A percentile compares a stretch with the other conserved stretches of the same genome.
phyloP scores from a whole-genome alignment of 2,888 invertebrate genomes.

The Dermolepida albohirtum region DNA sequence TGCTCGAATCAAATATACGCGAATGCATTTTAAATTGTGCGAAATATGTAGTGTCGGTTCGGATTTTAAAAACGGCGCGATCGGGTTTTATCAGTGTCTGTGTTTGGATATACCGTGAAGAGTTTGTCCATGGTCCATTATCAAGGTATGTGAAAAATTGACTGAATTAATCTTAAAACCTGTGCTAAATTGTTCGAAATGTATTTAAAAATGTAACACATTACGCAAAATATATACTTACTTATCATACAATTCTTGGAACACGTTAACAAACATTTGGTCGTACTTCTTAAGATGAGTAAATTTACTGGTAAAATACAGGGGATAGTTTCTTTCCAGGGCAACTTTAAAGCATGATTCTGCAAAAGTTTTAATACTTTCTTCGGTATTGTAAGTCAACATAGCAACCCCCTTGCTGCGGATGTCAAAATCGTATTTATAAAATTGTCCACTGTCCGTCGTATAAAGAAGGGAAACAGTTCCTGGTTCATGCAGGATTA shows the following conservation, averaged over 20 bases:
- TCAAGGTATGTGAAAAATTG: no score
- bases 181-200: no score
- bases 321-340: constrained; percentile 82
- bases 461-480: constrained; percentile 74
- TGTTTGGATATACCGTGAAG: no score
- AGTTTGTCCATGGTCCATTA: no score
- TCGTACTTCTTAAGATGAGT: constrained; percentile 88
- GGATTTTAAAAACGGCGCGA: no score
- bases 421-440: constrained; percentile 73
- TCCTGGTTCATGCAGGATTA: constrained; percentile 75
- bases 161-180: no score
- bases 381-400: constrained; percentile 89
- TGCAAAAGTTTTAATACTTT: constrained; percentile 83
- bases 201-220: no score
- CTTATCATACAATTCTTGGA: constrained; percentile 84
- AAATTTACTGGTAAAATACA: constrained; percentile 88
- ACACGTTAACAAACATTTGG: constrained; percentile 88
- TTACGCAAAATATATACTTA: no score
- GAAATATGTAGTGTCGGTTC: no score
- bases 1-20: no score
- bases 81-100: no score
- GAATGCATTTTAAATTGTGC: no score
- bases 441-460: constrained; percentile 69
- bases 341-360: constrained; percentile 88
- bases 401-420: constrained; percentile 79